A percentile compares a stretch with the other conserved stretches of the same genome.
These are phyloP conservation scores for Saturnia japonica DNA, from an alignment of 2,888 invertebrate species.

Conservation along the genomic window DNA sequence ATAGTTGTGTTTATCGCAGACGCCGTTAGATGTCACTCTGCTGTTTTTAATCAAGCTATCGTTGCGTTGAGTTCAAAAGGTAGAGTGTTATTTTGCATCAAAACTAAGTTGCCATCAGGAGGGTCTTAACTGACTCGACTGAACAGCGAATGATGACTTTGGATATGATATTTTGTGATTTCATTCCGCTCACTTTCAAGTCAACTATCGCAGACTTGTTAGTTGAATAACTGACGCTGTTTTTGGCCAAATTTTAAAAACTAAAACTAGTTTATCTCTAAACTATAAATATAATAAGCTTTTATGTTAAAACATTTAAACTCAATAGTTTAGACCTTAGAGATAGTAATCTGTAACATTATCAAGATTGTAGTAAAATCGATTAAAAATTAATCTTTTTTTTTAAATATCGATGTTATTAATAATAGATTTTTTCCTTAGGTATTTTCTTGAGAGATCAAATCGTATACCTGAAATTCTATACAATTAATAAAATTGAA, in stretches of 20 bases:
- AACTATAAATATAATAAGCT: too few relatives aligned
- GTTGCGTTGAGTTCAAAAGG: slow-evolving; percentile 52
- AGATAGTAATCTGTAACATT: too few relatives aligned
- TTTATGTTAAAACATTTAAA: too few relatives aligned
- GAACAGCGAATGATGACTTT: slow-evolving; percentile 77
- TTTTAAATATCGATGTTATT: too few relatives aligned
- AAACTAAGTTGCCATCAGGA: slow-evolving; percentile 21
- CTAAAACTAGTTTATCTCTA: too few relatives aligned
- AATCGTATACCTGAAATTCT: too few relatives aligned
- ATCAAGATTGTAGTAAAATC: too few relatives aligned
- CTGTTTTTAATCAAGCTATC: slow-evolving; percentile 37
- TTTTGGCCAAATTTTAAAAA: slow-evolving; percentile 50
- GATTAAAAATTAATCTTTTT: too few relatives aligned
- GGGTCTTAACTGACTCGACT: slow-evolving; percentile 81
- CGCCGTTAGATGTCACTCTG: slow-evolving; percentile 44
- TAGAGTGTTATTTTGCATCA: background rate
- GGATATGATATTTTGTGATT: slow-evolving; percentile 68
- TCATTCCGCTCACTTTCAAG: slow-evolving; percentile 57
- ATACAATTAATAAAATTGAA: too few relatives aligned
- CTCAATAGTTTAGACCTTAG: too few relatives aligned
- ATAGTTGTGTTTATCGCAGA: slow-evolving; percentile 24
- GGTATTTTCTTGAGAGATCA: too few relatives aligned
- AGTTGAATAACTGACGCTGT: slow-evolving; percentile 69
- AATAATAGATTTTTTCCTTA: too few relatives aligned
- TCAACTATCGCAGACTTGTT: slow-evolving; percentile 71